Evolutionary conservation across 2,113 vertebrate species (phyloP).

Genomic region (Dermatemys mawii): DNA sequence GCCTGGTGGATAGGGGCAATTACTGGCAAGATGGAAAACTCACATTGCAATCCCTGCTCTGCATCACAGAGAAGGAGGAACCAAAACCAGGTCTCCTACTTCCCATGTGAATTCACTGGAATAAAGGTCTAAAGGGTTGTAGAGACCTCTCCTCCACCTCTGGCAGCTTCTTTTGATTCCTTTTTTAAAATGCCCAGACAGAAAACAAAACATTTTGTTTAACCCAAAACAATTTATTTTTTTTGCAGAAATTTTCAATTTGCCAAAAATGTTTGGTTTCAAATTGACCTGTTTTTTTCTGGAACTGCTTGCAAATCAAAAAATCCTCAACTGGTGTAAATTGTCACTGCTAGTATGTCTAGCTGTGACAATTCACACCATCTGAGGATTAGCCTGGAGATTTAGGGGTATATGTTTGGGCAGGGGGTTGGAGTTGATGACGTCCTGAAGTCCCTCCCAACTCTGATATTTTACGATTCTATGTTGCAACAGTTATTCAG

Average conservation of each 20-base stretch:
- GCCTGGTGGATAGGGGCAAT: not conserved
- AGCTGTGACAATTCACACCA: not conserved
- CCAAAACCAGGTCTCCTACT: not conserved
- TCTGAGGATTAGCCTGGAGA: not conserved
- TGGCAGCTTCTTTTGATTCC: not conserved
- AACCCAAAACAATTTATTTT: not conserved
- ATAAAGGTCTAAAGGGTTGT: not conserved
- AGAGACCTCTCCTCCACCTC: not conserved
- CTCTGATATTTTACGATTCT: not conserved
- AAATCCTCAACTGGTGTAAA: not conserved
- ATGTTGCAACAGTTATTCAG: constrained; percentile 14
- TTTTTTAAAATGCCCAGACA: not conserved
- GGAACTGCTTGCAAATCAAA: not conserved
- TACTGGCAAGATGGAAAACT: not conserved
- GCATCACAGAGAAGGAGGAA: not conserved
- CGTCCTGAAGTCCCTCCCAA: too few relatives aligned
- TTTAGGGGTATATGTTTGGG: too few relatives aligned
- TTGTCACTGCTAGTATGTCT: not conserved
- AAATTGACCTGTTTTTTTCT: not conserved
- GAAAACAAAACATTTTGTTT: not conserved
- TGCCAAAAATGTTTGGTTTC: not conserved
- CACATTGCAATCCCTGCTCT: not conserved
- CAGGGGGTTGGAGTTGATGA: too few relatives aligned
- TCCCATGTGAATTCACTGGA: not conserved
- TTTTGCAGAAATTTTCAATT: not conserved